phyloP scores from a whole-genome alignment of 2,888 invertebrate genomes.

The Tipula vernalis region DNA sequence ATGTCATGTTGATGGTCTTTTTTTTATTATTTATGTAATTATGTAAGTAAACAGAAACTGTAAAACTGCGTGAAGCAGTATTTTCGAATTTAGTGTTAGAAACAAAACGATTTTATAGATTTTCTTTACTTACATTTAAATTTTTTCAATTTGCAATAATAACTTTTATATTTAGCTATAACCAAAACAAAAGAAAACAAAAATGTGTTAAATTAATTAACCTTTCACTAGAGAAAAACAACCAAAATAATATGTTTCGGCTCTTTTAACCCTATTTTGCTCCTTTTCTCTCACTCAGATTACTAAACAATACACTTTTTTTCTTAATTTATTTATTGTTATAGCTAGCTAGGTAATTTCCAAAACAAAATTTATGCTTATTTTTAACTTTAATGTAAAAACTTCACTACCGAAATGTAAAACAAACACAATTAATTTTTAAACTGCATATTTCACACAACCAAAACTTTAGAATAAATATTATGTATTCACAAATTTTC shows the following conservation, averaged over 20 bases:
- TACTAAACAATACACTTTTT: not conserved
- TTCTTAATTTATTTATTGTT: not conserved
- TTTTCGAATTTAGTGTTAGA: not conserved
- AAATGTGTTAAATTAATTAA: constrained; percentile 1
- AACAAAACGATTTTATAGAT: not conserved
- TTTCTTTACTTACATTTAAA: not conserved
- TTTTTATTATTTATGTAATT: not conserved
- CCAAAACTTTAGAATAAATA: not conserved
- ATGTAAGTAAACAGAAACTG: not conserved
- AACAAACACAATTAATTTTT: not conserved
- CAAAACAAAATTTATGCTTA: not conserved
- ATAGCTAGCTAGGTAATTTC: not conserved
- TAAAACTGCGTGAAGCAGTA: not conserved
- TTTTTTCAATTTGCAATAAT: not conserved
- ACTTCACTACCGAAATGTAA: not conserved
- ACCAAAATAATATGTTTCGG: not conserved
- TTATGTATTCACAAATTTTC: not conserved
- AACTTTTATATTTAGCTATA: not conserved
- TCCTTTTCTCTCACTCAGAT: not conserved
- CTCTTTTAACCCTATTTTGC: not conserved
- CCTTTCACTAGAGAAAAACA: not conserved
- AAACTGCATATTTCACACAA: not conserved
- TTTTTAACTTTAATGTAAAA: not conserved
- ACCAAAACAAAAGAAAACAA: not conserved
- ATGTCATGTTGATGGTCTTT: not conserved